Evolutionary conservation across 2,113 vertebrate genomes (phyloP), one percentile per base, ranked within the genome.

Genomic region (Gambusia holbrooki): DNA sequence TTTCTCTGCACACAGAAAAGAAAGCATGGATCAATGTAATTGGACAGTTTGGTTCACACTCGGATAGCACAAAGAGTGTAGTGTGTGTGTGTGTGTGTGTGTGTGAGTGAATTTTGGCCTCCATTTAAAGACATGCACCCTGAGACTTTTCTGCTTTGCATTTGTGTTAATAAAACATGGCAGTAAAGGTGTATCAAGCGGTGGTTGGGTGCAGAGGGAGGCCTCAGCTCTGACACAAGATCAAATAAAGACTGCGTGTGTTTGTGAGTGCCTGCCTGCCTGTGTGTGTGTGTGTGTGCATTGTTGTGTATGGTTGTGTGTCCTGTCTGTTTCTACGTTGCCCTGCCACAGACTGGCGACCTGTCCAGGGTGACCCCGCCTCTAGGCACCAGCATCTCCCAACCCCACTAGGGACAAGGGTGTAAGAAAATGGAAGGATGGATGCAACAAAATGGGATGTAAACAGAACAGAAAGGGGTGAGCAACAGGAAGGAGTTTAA

Each of bases 141-240:
- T 71, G 35, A 62, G 33, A 42, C 60, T 63, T 72, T 80, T 65
- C 79, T 71, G 58, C 7, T 32, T 51, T 78, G 78, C 61, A 74
- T 81, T 77, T 78, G 67, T 84, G 76, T 84, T 82, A 88, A 87
- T 90, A 88, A 89, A 87, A 83, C 80, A 87, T 89, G 77, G 76
- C 32, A 62, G 82, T 78, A 73, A 82, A 90, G 87, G 78, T 88
- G 81, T 88, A 88, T 88, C 86, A 84, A 74, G 83, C 68, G 75
- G 70, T 68, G 5, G 48, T 62, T 83, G 35, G 17, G 72, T 74
- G 79, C 45, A 66, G 74, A 74, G 40, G 48, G 48, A 77, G 70
- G 67, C 73, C 42, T 82, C 54, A 62, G 66, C 79, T 84, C 29
- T n/a, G 60, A 72, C 60, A 77, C 65, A 45, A 80, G 69, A 77